Base-by-base conservation (phyloP, 2,888 invertebrate species). In the Macaria liturata region DNA sequence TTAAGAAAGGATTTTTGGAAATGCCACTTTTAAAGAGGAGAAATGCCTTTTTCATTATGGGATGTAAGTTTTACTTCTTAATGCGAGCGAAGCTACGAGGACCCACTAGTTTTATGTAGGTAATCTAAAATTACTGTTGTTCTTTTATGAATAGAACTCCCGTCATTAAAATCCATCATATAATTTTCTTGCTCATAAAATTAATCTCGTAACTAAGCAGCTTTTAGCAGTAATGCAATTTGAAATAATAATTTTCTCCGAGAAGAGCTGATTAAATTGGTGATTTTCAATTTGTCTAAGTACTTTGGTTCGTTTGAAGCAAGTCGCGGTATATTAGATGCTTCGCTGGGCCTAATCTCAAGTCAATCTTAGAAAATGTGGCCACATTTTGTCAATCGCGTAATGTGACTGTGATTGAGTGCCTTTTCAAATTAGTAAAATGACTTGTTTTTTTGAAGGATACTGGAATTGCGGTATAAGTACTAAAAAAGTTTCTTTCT, bases 221-320 rank as follows among this genome's bases (percentile, higher is more conserved):
- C 34, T 44, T 9, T 45, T 32, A 40, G 32, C 40, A 42, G 6
- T 46, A 55, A 55, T 40, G 32, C 49, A 56, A 51, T 46, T 43
- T 8, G 43, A 48, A 39, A 44, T 57, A 43, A 50, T 49, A 32
- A 47, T 52, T 39, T 53, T 46, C 20, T 46, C 46, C 30, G 9
- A 20, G 47, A 7, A n/a, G 39, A 51, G 37, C 9, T 31, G 49
- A 52, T 52, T 57, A 48, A 57, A 56, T 57, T 51, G 57, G 57
- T 46, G 54, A 60, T 51, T 59, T 63, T 64, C 61, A 61, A 64
- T 64, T 64, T 64, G 56, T 60, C 51, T 59, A 61, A 64, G 60
- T 61, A 61, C 52, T 49, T 46, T 37, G 31, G 9, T 32, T 46
- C 43, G 42, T 52, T 59, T 49, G 48, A 59, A 49, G 49, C 49